Conservation (phyloP, 2,888 invertebrate species). For the Philaethria dido region DNA sequence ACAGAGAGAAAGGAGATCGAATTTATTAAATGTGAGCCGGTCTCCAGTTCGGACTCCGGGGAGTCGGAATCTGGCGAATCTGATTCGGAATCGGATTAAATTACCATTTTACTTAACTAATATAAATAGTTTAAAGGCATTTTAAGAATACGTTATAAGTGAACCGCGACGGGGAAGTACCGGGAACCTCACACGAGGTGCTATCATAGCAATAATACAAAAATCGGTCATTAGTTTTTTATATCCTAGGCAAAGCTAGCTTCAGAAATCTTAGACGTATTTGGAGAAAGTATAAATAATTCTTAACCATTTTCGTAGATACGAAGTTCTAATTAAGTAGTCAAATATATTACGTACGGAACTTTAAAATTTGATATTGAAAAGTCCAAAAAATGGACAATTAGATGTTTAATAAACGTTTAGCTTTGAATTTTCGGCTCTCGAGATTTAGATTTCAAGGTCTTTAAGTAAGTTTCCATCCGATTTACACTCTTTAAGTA, state of each 20-base stretch:
- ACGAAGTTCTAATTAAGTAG: conserved; percentile 24
- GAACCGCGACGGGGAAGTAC: conserved; percentile 3
- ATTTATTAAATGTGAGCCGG: conserved; percentile 77
- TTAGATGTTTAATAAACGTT: conserved; percentile 10
- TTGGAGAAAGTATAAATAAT: neutral
- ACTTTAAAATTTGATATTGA: conserved; percentile 13
- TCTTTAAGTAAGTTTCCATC: conserved; percentile 15
- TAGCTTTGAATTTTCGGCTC: conserved; percentile 18
- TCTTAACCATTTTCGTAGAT: conserved; percentile 20
- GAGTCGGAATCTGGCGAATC: conserved; percentile 52
- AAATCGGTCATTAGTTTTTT: conserved; percentile 18
- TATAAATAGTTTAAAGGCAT: conserved; percentile 28
- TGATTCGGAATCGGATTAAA: conserved; percentile 37
- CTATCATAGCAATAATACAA: conserved; percentile 23
- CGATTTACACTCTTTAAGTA: conserved; percentile 12
- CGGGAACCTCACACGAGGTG: conserved; percentile 22
- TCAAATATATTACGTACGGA: conserved; percentile 15
- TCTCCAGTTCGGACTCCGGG: conserved; percentile 64
- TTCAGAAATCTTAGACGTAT: neutral
- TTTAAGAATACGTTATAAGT: conserved; percentile 26
- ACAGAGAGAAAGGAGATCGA: conserved; percentile 64
- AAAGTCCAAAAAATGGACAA: neutral
- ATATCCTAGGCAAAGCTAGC: conserved; percentile 20
- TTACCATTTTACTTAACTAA: conserved; percentile 32
- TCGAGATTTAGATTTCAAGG: conserved; percentile 7